Conservation (phyloP, 2,113 vertebrate species). For the Malurus melanocephalus region DNA sequence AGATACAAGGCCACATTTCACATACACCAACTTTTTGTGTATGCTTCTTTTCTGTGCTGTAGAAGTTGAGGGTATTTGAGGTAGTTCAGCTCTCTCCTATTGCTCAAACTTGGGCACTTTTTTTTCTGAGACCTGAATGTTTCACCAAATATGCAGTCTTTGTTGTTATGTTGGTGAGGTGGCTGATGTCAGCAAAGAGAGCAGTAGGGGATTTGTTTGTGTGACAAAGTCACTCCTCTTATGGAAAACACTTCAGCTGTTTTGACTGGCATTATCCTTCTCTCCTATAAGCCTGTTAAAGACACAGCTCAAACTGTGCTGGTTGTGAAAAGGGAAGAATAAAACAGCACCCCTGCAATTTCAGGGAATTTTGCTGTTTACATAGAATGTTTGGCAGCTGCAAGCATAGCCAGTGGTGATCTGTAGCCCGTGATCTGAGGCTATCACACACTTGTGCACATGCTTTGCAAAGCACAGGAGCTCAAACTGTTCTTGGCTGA, state of each 20-base stretch:
- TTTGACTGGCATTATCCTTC: conserved; percentile 35
- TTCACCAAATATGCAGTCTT: background rate
- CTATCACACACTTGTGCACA: background rate
- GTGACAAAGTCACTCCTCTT: background rate
- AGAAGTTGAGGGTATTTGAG: background rate
- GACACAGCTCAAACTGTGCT: conserved; percentile 8
- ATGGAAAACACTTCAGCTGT: conserved; percentile 18
- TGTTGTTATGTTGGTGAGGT: conserved; percentile 20
- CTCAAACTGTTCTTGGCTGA: background rate
- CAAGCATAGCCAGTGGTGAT: background rate
- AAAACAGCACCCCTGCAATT: background rate
- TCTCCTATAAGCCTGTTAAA: background rate
- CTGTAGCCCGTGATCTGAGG: background rate
- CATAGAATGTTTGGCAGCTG: conserved; percentile 3
- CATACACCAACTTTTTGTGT: background rate
- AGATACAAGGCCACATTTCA: background rate
- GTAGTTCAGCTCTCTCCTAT: background rate
- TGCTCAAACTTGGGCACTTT: background rate
- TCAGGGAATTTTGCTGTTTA: background rate
- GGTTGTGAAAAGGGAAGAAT: background rate
- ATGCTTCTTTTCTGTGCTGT: background rate
- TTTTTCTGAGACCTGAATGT: background rate
- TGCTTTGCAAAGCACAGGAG: background rate
- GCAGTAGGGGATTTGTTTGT: conserved; percentile 41
- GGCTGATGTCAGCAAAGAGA: conserved; percentile 27